Evolutionary conservation across 2,113 vertebrate genomes (phyloP), one percentile per base, ranked within the genome.

Genomic region (Cygnus buccinator): DNA sequence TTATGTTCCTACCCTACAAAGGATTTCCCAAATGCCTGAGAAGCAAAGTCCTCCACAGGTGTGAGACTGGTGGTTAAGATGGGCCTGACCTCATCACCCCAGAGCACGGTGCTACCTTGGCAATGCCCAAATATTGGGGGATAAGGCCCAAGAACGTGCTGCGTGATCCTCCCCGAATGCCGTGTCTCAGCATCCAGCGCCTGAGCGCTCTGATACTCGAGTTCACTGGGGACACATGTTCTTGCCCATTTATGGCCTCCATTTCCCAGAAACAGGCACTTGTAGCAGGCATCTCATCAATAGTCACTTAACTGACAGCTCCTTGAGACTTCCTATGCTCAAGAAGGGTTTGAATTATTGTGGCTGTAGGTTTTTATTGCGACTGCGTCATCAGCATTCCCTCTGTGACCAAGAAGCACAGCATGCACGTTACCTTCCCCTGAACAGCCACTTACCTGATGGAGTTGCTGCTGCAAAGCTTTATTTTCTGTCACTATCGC

Each of bases 401-500:
- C 80, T 2, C 1, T 2, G 84, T 41, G 76, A 73, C 54, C 48
- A 21, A 58, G 10, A 16, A n/a, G 54, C 4, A 22, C 52, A 54
- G 59, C 35, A 18, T 4, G 13, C 43, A 12, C 0, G 4, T 28
- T 6, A 7, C 15, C 67, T 6, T 29, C 22, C 59, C 21, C 0
- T 1, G 1, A 16, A 3, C 31, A 35, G 44, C 25, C 14, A 29
- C 98, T 75, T 41, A 99, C 99, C 99, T 99, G 98, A 84, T 99
- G 99, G 25, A 99, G 98, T 90, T 99, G 98, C 93, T 98, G 98
- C 98, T 99, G 99, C 95, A 99, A 96, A 48, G 98, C 98, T 95
- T 96, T 96, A 23, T 99, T 99, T 87, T 99, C 99, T 0, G 99
- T 99, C 94, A 99, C 98, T 48, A 99, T 99, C 3, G 99, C 99